phyloP scores from a whole-genome alignment of 2,113 vertebrate species.

The Psophia crepitans region DNA sequence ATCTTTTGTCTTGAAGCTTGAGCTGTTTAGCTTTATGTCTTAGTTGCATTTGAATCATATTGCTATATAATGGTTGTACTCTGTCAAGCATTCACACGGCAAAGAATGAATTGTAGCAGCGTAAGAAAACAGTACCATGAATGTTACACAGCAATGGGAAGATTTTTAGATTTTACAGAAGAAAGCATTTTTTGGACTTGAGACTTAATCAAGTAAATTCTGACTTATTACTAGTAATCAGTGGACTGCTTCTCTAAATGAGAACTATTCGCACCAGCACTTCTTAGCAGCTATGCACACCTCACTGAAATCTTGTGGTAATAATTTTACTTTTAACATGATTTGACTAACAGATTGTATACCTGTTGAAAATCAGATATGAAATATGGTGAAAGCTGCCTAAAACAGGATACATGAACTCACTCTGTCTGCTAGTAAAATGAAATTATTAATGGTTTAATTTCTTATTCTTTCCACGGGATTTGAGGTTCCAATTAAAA shows the following conservation, averaged over 20 bases:
- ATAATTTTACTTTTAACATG: not conserved
- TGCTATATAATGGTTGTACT: not conserved
- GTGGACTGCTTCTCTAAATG: not conserved
- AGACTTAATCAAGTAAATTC: not conserved
- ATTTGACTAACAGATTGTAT: not conserved
- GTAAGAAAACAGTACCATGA: not conserved
- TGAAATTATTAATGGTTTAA: constrained; percentile 74
- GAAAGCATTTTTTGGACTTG: not conserved
- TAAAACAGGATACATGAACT: not conserved
- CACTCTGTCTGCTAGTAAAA: constrained; percentile 23
- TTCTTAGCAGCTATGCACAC: not conserved
- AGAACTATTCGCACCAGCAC: not conserved
- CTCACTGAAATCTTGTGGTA: not conserved
- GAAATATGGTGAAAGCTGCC: not conserved
- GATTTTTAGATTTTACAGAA: not conserved
- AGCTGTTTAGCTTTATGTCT: not conserved
- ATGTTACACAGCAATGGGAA: not conserved
- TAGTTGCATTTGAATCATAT: not conserved
- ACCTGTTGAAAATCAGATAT: not conserved
- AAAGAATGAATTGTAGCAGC: not conserved
- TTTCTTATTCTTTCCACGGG: constrained; percentile 69
- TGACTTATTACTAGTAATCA: not conserved
- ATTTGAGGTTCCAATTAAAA: constrained; percentile 78
- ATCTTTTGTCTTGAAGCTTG: not conserved
- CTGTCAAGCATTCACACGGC: not conserved